Evolutionary conservation across 2,797 vertebrate species (phyloP), one percentile per base, ranked within the genome.

Genomic region (Scolopax rusticola): DNA sequence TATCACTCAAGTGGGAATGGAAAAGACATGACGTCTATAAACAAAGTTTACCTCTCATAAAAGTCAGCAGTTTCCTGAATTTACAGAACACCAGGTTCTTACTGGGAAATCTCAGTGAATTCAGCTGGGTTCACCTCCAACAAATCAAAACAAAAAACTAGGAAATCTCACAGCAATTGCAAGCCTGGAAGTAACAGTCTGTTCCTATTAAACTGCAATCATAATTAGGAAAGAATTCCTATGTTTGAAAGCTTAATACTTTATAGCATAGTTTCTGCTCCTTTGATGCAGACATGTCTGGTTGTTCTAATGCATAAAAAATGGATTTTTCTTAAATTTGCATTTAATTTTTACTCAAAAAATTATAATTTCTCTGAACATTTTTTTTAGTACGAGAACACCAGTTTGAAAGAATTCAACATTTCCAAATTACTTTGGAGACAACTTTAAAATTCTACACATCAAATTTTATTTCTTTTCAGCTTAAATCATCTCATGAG

Each of bases 31-130:
- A 91, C 2, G 0, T 61, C 69, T 61, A 36, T 51, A 81, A 76
- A 68, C 48, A 79, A 69, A 89, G 61, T 47, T 57, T 40, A 61
- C 69, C 50, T 36, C 85, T 84, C 80, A 50, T 57, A 71, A 75
- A 92, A 94, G 68, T 64, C 92, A 83, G 84, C 75, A 76, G 84
- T 86, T 95, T 91, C 89, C 94, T 90, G 93, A 86, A 92, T 91
- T 95, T 90, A 86, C 50, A 93, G 89, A 95, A 93, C 90, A 86
- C 23, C 14, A 65, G 19, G 70, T 93, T 71, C 87, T 91, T 56
- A 74, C 24, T 67, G 63, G 65, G 74, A 88, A 89, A 84, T n/a
- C 25, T 78, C 69, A 30, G 12, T 23, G 38, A 95, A 77, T 84
- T 96, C 89, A 94, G 73, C 87, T 95, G 76, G 81, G 76, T 78